A percentile compares a stretch with the other conserved stretches of the same genome.
Evolutionary conservation across 2,797 vertebrate genomes (phyloP).

Genomic region (Leptodactylus fallax): DNA sequence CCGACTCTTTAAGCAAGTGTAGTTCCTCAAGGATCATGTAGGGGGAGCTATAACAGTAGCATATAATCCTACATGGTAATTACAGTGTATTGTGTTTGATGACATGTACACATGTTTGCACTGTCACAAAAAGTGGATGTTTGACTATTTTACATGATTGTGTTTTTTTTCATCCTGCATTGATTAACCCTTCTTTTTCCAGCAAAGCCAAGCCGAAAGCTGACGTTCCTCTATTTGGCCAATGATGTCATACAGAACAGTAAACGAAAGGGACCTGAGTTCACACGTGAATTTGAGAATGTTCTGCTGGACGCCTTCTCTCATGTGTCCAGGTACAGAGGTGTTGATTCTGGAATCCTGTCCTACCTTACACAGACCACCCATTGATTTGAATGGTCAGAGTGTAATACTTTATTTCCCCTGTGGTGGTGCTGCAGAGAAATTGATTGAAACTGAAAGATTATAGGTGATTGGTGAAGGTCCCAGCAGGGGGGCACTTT

Average conservation of each 20-base stretch:
- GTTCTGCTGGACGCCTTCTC: constrained; percentile 97
- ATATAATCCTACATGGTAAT: neutral
- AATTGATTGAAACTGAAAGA: too few relatives aligned
- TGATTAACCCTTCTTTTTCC: constrained; percentile 17
- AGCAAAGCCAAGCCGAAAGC: constrained; percentile 94
- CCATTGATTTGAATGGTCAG: too few relatives aligned
- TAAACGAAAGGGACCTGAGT: constrained; percentile 98
- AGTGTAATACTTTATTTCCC: too few relatives aligned
- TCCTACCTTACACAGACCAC: too few relatives aligned
- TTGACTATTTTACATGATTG: neutral
- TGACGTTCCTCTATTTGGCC: constrained; percentile 96
- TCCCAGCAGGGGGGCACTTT: too few relatives aligned
- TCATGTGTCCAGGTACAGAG: constrained; percentile 91
- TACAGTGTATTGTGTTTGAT: neutral
- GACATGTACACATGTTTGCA: neutral
- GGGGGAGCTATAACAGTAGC: constrained; percentile 26
- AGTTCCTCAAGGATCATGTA: neutral
- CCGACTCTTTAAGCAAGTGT: neutral
- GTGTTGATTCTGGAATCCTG: neutral
- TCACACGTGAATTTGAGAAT: constrained; percentile 93
- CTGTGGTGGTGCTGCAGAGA: too few relatives aligned
- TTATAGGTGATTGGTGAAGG: too few relatives aligned
- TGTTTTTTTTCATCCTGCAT: neutral
- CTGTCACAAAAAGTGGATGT: neutral
- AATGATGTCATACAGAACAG: constrained; percentile 99